Evolutionary conservation across 92 coral and sea anemone genomes (phyloP).

Genomic region (Ricordea florida): DNA sequence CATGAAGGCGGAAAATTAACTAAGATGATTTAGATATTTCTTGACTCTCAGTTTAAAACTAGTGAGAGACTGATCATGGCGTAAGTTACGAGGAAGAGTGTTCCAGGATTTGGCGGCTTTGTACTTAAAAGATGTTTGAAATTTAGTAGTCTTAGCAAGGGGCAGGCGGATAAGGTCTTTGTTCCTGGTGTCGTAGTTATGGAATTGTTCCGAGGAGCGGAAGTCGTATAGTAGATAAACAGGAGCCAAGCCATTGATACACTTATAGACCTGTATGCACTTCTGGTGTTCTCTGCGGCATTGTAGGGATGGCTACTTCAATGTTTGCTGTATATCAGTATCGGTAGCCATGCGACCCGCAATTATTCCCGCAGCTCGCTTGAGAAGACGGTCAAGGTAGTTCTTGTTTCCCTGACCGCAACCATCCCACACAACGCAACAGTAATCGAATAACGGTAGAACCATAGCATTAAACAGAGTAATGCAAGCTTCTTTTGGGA

Average conservation of each 20-base stretch:
- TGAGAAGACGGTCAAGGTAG: conserved; percentile 40
- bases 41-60: no score
- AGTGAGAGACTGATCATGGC: conserved; percentile 39
- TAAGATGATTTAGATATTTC: no score
- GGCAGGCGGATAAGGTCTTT: conserved; percentile 35
- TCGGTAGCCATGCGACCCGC: conserved; percentile 30
- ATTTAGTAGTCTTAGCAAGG: conserved; percentile 37
- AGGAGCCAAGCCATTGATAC: conserved; percentile 37
- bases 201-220: conserved; percentile 21
- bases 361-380: conserved; percentile 32
- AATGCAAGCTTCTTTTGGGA: conserved; percentile 47
- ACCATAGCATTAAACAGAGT: conserved; percentile 49
- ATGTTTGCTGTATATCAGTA: conserved; percentile 1
- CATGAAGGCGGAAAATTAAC: conserved; percentile 28
- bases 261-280: conserved; percentile 27
- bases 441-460: conserved; percentile 26
- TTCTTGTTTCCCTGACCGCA: conserved; percentile 49
- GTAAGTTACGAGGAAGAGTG: conserved; percentile 23
- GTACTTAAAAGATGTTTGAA: conserved; percentile 7
- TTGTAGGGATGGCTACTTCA: conserved; percentile 17
- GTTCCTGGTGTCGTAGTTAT: conserved; percentile 40
- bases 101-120: conserved; percentile 36
- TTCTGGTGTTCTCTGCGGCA: conserved; percentile 1
- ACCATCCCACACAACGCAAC: conserved; percentile 41
- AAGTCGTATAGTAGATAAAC: conserved; percentile 28